Evolutionary conservation across 2,113 vertebrate genomes (phyloP).

Genomic region (Myiozetetes cayanensis): DNA sequence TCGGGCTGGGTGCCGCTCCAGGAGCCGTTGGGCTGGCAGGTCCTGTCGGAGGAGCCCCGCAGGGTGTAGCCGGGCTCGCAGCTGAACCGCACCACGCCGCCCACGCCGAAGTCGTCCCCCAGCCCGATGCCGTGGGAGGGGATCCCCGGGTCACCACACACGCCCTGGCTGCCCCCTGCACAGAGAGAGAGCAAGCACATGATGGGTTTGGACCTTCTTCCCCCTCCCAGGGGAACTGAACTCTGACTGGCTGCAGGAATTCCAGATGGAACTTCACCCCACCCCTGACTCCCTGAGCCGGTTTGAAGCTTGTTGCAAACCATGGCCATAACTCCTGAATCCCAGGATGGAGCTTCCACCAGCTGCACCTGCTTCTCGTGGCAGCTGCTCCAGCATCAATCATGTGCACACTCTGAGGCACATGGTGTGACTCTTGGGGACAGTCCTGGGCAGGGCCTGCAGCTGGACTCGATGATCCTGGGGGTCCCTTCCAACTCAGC

Average conservation of each 20-base stretch:
- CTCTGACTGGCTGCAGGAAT: background rate
- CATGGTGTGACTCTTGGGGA: background rate
- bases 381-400: background rate
- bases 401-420: background rate
- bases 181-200: background rate
- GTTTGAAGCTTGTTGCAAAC: background rate
- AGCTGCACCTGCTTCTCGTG: background rate
- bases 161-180: slow-evolving; percentile 81
- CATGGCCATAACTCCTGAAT: rapidly evolving
- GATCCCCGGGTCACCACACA: slow-evolving; percentile 91
- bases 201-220: background rate
- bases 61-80: slow-evolving; percentile 90
- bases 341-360: background rate
- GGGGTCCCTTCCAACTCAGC: too few species aligned
- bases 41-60: slow-evolving; percentile 87
- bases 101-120: slow-evolving; percentile 84
- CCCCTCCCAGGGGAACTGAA: too few species aligned
- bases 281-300: rapidly evolving
- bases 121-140: slow-evolving; percentile 90
- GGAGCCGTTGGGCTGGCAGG: slow-evolving; percentile 82
- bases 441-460: too few species aligned
- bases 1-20: slow-evolving; percentile 92
- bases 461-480: background rate
- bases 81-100: slow-evolving; percentile 87
- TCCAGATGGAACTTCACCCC: background rate